A percentile compares a stretch with the other conserved stretches of the same genome.
phyloP scores from a whole-genome alignment of 2,113 vertebrate genomes.

The Thymallus thymallus region DNA sequence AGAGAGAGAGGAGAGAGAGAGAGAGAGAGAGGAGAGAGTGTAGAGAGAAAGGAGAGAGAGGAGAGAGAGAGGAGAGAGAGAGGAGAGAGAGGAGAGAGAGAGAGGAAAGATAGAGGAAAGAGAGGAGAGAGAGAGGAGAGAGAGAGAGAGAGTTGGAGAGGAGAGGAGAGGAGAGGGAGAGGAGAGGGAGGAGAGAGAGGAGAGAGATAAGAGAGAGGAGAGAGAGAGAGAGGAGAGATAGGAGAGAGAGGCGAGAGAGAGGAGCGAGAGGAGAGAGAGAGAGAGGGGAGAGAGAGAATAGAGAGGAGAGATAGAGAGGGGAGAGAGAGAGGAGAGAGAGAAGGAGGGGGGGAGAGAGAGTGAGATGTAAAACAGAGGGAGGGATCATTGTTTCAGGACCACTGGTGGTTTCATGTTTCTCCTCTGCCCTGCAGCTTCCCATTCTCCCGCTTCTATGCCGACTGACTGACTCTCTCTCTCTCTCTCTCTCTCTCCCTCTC shows the following conservation, averaged over 20 bases:
- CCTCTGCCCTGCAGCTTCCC: slow-evolving; percentile 31
- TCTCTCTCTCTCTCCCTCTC: slow-evolving; percentile 36
- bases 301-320: slow-evolving; percentile 1
- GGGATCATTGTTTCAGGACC: slow-evolving; percentile 49
- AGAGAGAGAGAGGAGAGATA: no score
- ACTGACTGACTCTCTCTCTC: slow-evolving; percentile 27
- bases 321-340: not conserved
- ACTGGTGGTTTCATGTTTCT: slow-evolving; percentile 60
- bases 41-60: not conserved
- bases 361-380: no score
- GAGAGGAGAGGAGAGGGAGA: not conserved
- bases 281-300: not conserved
- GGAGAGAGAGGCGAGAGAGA: not conserved
- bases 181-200: not conserved
- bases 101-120: not conserved
- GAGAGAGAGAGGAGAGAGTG: no score
- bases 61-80: no score
- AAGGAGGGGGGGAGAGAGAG: not conserved
- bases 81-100: not conserved
- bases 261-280: no score
- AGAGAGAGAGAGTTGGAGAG: not conserved
- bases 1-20: no score
- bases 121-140: not conserved
- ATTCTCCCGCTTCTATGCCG: slow-evolving; percentile 32
- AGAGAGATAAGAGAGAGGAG: not conserved